Base-by-base conservation (phyloP, 2,888 invertebrate species). In the Leptinotarsa peninsularis region DNA sequence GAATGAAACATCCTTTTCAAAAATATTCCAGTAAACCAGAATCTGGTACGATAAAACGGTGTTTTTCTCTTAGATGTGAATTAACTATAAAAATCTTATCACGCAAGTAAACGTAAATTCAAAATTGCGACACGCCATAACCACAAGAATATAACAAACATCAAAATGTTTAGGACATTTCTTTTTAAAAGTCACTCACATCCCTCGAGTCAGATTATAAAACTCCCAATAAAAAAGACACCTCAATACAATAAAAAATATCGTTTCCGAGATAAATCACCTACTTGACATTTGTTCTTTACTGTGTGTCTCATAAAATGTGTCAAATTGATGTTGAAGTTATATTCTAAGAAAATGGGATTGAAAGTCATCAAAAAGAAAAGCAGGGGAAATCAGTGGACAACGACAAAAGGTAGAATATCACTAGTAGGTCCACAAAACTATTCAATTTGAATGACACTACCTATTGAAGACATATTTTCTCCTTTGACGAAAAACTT, bases 111-210 rank as follows among this genome's bases (percentile, higher is more conserved):
- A 83, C 84, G 84, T 85, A 85, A 86, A 85, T 84, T 80, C 79
- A 81, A 84, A 85, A 85, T 84, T 84, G 84, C 84, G 73, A 77
- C 79, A 78, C 77, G 80, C 81, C 80, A 84, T 85, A 85, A 86
- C 84, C 82, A 79, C 83, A 81, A 83, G 82, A 85, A 85, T 85
- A 86, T 86, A 85, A 86, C 84, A 86, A 86, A 85, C 84, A 85
- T 82, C 84, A 84, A 81, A 83, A 83, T 81, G 84, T 84, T 83
- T 82, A 83, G 82, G 81, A 84, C 84, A 82, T 84, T 85, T 84
- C 84, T 84, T 85, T 85, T 85, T 85, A 85, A 85, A 85, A 86
- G 85, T 85, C 85, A 81, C 84, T 83, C 75, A 33, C 80, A 76
- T 83, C 82, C 81, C 83, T 80, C 83, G 83, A 81, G 83, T 83